Evolutionary conservation across 2,888 invertebrate species (phyloP).

Genomic region (Brenthis hecate): DNA sequence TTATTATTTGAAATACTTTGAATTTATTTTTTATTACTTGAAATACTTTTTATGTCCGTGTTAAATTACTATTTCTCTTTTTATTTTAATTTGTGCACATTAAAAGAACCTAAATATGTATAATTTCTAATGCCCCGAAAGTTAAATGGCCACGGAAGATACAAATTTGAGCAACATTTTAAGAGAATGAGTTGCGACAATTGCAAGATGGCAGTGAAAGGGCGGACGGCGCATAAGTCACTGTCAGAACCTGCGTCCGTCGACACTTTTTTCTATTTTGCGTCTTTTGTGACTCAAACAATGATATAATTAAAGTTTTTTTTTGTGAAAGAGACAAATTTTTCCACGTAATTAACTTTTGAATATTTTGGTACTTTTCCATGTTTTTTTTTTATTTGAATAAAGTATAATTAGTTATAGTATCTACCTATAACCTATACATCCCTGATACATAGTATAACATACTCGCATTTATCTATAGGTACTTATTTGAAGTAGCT

Average conservation of each 20-base stretch:
- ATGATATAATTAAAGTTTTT: slow-evolving; percentile 48
- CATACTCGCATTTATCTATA: no score
- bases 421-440: no score
- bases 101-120: slow-evolving; percentile 32
- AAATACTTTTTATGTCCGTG: slow-evolving; percentile 1
- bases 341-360: slow-evolving; percentile 16
- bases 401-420: no score
- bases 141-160: slow-evolving; percentile 34
- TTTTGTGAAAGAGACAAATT: slow-evolving; percentile 47
- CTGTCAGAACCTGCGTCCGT: slow-evolving; percentile 67
- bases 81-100: slow-evolving; percentile 31
- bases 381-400: slow-evolving; percentile 24
- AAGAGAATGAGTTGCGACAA: slow-evolving; percentile 65
- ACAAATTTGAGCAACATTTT: slow-evolving; percentile 55
- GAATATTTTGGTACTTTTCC: background rate
- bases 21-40: no score
- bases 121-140: slow-evolving; percentile 31
- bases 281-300: slow-evolving; percentile 56
- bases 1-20: no score
- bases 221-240: slow-evolving; percentile 74
- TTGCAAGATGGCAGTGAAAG: slow-evolving; percentile 63
- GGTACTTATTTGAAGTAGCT: no score
- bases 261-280: slow-evolving; percentile 63
- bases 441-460: no score
- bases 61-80: slow-evolving; percentile 19